A percentile compares a stretch with the other conserved stretches of the same genome.
These are phyloP conservation scores for Halichoeres trimaculatus DNA, from an alignment of 2,113 vertebrate species.

Conservation along the genomic window DNA sequence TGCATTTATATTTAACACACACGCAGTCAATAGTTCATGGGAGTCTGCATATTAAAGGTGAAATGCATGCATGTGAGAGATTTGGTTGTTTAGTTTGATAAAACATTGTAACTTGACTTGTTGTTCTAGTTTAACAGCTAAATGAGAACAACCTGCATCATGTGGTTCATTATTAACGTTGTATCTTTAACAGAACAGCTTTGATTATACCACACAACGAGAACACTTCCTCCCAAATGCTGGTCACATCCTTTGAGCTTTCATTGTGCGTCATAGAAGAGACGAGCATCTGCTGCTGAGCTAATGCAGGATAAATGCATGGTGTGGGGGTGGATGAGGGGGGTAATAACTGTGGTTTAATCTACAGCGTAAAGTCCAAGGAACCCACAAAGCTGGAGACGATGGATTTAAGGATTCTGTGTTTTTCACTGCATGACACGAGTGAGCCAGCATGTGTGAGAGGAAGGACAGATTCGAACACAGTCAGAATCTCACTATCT, in stretches of 20 bases:
- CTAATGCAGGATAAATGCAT: constrained; percentile 16
- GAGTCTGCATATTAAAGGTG: no score
- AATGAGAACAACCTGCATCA: not conserved
- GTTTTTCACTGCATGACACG: constrained; percentile 47
- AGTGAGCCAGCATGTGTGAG: constrained; percentile 34
- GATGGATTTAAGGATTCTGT: constrained; percentile 47
- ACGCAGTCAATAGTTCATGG: no score
- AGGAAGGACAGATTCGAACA: constrained; percentile 51
- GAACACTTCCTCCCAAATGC: not conserved
- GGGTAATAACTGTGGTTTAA: constrained; percentile 33
- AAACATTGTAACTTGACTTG: no score
- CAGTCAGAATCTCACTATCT: constrained; percentile 60
- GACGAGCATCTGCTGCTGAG: not conserved
- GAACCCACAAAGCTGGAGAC: constrained; percentile 31
- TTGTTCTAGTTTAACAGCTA: no score
- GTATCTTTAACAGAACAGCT: not conserved
- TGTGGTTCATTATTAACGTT: not conserved
- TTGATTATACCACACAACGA: not conserved
- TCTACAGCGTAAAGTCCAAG: constrained; percentile 15
- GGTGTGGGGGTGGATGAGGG: not conserved
- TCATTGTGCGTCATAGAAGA: not conserved
- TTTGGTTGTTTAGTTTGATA: no score
- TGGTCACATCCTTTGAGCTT: not conserved
- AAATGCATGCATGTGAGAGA: no score
- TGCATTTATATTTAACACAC: no score